A percentile compares a stretch with the other conserved stretches of the same genome.
These are phyloP conservation scores for Rattus norvegicus DNA, from an alignment of 2,113 vertebrate genomes.

Conservation along the genomic window GRCr8 NC_086020.1:232763501-232764000, in stretches of 20 bases:
- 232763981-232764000: background rate
- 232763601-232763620: background rate
- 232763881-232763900: background rate
- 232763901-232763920: background rate
- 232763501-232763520: background rate
- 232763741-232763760: background rate
- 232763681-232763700: background rate
- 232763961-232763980: background rate
- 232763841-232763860: background rate
- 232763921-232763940: background rate
- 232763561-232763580: background rate
- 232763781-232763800: background rate
- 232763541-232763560: too few relatives aligned
- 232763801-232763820: background rate
- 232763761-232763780: background rate
- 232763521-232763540: background rate
- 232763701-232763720: background rate
- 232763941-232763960: background rate
- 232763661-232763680: background rate
- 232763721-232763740: background rate
- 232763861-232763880: background rate
- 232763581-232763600: background rate
- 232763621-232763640: conserved; percentile 21
- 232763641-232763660: conserved; percentile 13
- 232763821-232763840: background rate